phyloP scores from a whole-genome alignment of 2,113 vertebrate genomes.

The Pluvianellus socialis region DNA sequence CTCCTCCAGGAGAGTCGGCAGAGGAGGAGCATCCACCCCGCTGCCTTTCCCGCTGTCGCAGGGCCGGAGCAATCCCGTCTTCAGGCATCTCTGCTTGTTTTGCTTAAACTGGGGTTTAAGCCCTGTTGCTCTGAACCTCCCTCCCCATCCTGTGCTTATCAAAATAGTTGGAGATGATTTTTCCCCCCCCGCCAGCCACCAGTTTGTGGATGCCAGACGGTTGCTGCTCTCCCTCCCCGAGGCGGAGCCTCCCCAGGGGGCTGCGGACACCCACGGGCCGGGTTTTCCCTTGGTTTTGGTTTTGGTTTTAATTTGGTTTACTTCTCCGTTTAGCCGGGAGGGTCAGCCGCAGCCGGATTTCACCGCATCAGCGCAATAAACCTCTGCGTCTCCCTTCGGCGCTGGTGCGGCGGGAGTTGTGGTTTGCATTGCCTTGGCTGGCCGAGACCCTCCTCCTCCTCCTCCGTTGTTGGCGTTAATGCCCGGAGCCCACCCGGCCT shows the following conservation, averaged over 20 bases:
- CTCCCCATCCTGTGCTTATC: background rate
- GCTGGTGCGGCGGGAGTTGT: background rate
- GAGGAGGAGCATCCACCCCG: background rate
- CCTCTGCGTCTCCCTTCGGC: fast-evolving
- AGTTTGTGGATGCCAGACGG: fast-evolving
- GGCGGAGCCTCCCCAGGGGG: background rate
- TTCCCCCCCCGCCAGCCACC: background rate
- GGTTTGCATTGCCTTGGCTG: background rate
- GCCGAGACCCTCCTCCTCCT: background rate
- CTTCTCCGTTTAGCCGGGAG: background rate
- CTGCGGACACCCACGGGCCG: background rate
- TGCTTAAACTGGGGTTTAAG: background rate
- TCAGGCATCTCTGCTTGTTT: background rate
- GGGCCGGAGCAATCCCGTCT: background rate
- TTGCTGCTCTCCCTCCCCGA: background rate
- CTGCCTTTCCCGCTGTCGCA: background rate
- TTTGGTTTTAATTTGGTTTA: background rate
- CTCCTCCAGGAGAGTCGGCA: background rate
- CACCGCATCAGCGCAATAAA: background rate
- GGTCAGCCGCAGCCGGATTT: background rate
- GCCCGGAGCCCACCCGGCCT: background rate
- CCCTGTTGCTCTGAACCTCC: background rate
- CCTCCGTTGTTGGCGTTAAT: background rate
- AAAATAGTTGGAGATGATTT: background rate
- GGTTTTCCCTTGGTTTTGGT: background rate